Percentiles rank a stretch among this genome's conserved stretches.
Conservation (phyloP, 2,113 vertebrate species). For the Sinocyclocheilus rhinocerous region DNA sequence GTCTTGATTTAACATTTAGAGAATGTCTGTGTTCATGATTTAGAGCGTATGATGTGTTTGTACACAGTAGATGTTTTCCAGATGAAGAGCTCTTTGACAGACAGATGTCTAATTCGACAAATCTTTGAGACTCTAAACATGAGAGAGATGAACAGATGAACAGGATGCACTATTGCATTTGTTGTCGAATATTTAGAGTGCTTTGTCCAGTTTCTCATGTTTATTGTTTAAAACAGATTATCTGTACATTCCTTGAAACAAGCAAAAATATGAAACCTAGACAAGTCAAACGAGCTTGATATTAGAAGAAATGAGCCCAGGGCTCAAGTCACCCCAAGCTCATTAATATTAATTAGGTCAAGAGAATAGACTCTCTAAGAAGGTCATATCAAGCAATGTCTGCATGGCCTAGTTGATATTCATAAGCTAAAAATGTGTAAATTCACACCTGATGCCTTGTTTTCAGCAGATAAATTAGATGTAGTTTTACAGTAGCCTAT, state of each 20-base stretch:
- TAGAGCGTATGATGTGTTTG: too few species aligned
- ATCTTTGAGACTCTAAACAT: too few species aligned
- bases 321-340: background rate
- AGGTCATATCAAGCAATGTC: background rate
- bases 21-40: too few species aligned
- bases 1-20: too few species aligned
- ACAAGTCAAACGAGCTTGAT: background rate
- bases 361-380: background rate
- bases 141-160: too few species aligned
- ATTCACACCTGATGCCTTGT: background rate
- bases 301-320: background rate
- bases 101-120: too few species aligned
- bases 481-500: background rate
- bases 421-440: background rate
- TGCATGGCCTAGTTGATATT: background rate
- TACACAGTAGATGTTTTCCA: too few species aligned
- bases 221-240: too few species aligned
- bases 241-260: background rate
- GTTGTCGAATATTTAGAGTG: too few species aligned
- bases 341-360: slow-evolving; percentile 11
- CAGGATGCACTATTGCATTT: too few species aligned
- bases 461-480: slow-evolving; percentile 14
- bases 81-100: too few species aligned
- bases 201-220: too few species aligned
- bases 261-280: background rate